phyloP scores from a whole-genome alignment of 2,888 invertebrate species.

The Subacronicta megacephala region DNA sequence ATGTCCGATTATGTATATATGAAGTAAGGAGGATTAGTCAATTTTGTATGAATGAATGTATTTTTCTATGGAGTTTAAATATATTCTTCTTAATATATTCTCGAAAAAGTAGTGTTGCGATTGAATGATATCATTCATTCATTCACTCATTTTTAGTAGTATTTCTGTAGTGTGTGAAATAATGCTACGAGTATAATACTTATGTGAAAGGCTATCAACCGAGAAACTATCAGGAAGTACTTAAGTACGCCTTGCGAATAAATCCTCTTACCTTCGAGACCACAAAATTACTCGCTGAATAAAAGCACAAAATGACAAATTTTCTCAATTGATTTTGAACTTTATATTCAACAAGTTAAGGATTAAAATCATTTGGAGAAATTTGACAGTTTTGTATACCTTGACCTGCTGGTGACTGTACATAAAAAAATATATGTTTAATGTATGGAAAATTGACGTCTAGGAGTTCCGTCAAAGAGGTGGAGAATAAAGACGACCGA shows the following conservation, averaged over 20 bases:
- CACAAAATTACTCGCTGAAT: constrained; percentile 5
- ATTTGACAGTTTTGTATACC: too few relatives aligned
- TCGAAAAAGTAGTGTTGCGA: background rate
- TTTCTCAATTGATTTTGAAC: too few relatives aligned
- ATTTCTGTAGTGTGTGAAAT: background rate
- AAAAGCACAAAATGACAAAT: constrained; percentile 20
- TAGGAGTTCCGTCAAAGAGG: constrained; percentile 45
- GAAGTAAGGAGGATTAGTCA: too few relatives aligned
- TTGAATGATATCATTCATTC: too few relatives aligned
- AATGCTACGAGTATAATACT: background rate
- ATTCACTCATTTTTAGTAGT: background rate
- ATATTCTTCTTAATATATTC: too few relatives aligned
- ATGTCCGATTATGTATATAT: too few relatives aligned
- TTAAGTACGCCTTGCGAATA: background rate
- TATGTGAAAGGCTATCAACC: background rate
- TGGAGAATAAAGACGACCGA: constrained; percentile 49
- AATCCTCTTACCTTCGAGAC: background rate
- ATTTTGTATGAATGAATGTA: too few relatives aligned
- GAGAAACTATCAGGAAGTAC: constrained; percentile 8
- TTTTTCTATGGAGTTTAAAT: too few relatives aligned
- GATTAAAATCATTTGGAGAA: too few relatives aligned
- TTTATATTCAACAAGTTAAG: too few relatives aligned
- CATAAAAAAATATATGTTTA: constrained; percentile 53
- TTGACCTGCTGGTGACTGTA: too few relatives aligned
- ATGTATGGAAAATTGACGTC: constrained; percentile 28